Evolutionary conservation across 2,888 invertebrate species (phyloP), one percentile per base, ranked within the genome.

Genomic region (Sarcophaga rosellei): DNA sequence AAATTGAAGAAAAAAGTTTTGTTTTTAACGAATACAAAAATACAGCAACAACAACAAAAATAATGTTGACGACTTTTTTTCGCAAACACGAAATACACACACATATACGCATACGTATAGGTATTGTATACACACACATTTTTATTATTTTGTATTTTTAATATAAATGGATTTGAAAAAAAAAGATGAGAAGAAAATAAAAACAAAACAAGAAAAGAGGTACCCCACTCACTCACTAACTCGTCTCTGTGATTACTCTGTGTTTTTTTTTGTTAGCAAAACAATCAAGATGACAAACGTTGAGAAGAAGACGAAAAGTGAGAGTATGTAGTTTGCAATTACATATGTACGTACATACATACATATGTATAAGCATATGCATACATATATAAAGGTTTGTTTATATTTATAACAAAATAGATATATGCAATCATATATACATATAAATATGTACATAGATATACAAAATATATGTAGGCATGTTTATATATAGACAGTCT

Each of bases 301-400:
- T 53, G 59, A 65, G 23, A 79, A 74, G 57, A 44, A 45, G 69
- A 73, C 68, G 12, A 79, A 80, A 82, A 82, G 82, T 82, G 77
- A 82, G 82, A 82, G 82, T 82, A 77, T 47, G 68, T 72, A 77
- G 76, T 76, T 83, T 77, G 21, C 20, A 57, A 72, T 57, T 69
- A 65, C 23, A 65, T 70, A 70, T 57, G 12, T 70, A 69, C 53
- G 23, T 70, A 66, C 21, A 25, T 78, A 62, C 15, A 72, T 70
- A 61, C 11, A 11, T 78, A 21, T 47, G 4, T 62, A 63, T 5
- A 15, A 4, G 47, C 2, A 11, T 44, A 57, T 65, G 21, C 6
- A 65, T 66, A 23, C 2, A 17, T 47, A 47, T 12, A 69, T 69
- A 69, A 47, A 47, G 15, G 15, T 47, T 47, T 47, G 47, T 47